Percentiles rank a stretch among this genome's conserved stretches.
Evolutionary conservation across 1,140 invertebrate genomes (phyloP).

Genomic region (Solenopsis invicta): DNA sequence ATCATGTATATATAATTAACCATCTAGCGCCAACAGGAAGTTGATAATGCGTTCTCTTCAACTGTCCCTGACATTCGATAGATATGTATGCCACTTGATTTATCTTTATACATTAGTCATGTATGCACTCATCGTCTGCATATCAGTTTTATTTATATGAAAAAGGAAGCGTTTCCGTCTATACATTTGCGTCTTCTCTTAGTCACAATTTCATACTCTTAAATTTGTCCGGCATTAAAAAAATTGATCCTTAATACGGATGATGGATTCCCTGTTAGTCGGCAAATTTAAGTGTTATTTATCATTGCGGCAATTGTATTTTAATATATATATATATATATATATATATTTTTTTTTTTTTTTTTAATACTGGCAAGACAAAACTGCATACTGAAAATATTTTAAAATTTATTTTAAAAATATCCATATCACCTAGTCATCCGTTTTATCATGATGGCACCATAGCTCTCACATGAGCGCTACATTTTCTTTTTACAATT

Average conservation of each 20-base stretch:
- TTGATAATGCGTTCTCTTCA: conserved; percentile 57
- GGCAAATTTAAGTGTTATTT: not conserved
- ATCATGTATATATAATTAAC: conserved; percentile 65
- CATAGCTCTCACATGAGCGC: not conserved
- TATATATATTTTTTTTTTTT: no score
- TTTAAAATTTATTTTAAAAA: not conserved
- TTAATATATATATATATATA: no score
- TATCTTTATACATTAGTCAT: conserved; percentile 49
- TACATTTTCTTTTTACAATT: not conserved
- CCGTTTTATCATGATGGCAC: not conserved
- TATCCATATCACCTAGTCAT: not conserved
- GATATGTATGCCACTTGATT: conserved; percentile 38
- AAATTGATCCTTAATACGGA: not conserved
- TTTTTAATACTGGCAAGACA: not conserved
- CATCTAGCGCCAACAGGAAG: conserved; percentile 67
- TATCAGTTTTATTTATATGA: conserved; percentile 36
- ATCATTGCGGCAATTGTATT: not conserved
- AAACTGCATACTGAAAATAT: not conserved
- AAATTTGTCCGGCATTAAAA: not conserved
- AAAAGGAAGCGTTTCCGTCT: conserved; percentile 22
- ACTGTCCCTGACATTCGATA: conserved; percentile 80
- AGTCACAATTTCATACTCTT: conserved; percentile 19
- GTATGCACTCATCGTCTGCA: not conserved
- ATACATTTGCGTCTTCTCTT: not conserved
- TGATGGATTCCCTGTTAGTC: not conserved